phyloP scores from a whole-genome alignment of 2,113 vertebrate species.

The Condylura cristata region DNA sequence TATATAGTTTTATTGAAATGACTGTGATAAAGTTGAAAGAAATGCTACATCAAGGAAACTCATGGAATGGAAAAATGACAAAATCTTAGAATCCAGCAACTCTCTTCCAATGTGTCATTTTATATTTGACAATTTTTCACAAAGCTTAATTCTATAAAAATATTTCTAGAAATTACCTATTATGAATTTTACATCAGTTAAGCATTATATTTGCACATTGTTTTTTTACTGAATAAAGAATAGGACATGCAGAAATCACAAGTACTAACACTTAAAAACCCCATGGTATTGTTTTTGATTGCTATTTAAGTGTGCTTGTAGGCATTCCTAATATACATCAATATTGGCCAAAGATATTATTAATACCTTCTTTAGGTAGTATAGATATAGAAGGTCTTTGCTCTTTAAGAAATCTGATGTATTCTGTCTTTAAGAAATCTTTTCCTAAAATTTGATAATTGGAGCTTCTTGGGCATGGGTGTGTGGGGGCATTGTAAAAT shows the following conservation, averaged over 20 bases:
- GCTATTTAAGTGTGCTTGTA: conserved; percentile 8
- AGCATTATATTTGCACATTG: background rate
- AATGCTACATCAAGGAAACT: conserved; percentile 3
- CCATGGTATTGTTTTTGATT: conserved; percentile 20
- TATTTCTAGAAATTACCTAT: conserved; percentile 26
- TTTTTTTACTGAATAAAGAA: conserved; percentile 49
- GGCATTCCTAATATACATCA: conserved; percentile 33
- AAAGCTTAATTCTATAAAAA: conserved; percentile 9
- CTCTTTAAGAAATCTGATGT: background rate
- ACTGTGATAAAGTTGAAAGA: conserved; percentile 39
- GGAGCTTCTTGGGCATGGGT: background rate
- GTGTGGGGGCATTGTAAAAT: conserved; percentile 55
- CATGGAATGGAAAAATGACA: background rate
- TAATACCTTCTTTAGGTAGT: background rate
- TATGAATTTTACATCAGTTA: conserved; percentile 22
- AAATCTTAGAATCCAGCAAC: conserved; percentile 41
- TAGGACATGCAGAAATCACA: background rate
- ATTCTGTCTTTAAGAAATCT: background rate
- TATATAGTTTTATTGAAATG: conserved; percentile 55
- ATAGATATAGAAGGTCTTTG: background rate
- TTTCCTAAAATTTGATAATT: conserved; percentile 56
- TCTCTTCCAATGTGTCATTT: conserved; percentile 10
- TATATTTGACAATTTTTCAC: conserved; percentile 42
- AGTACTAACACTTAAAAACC: background rate
- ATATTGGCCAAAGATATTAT: conserved; percentile 25